Evolutionary conservation across 2,113 vertebrate genomes (phyloP), one percentile per base, ranked within the genome.

Genomic region (Antennarius striatus): DNA sequence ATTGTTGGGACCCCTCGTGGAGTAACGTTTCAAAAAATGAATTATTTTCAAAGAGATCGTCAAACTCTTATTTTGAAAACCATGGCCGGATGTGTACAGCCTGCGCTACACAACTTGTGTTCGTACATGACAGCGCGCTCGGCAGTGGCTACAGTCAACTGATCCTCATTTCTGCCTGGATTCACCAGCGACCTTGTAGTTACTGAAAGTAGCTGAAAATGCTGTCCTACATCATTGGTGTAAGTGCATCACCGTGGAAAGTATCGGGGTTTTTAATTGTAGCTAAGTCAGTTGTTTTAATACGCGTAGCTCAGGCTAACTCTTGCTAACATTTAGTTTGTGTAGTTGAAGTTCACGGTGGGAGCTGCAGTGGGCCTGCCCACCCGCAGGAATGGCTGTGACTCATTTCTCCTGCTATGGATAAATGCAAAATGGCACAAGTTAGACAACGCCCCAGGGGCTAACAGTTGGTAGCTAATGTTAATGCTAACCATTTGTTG

Each of bases 201-300:
- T 16, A 10, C 36, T 0, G 1, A 14, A 10, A 49, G 50, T 0
- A 6, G 29, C 29, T 11, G 6, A 89, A 70, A 50, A 91, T 91
- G 89, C 15, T 91, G 16, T 88, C 86, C 52, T 91, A 90, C 81
- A 82, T 91, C 50, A 62, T 85, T 10, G 71, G 82, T 3, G 89
- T 92, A 50, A 91, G 89, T 90, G 81, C 43, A 17, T 0, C 1
- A 60, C 0, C 0, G 22, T 10, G 5, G n/a, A 14, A 50, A 46
- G 1, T 12, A 6, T 2, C 17, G 16, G 1, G 0, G 10, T 1
- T 11, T 22, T 22, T 22, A 1, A 5, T 40, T 16, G 16, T 3
- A 8, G 6, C 0, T 0, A 10, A 4, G 3, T 13, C 12, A 16
- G 4, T 11, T 11, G 7, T 36, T 16, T 17, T 12, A 3, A 8